Percentiles rank a stretch among this genome's conserved stretches.
Evolutionary conservation across 2,888 invertebrate species (phyloP).

Genomic region (Dicyrtomina minuta): DNA sequence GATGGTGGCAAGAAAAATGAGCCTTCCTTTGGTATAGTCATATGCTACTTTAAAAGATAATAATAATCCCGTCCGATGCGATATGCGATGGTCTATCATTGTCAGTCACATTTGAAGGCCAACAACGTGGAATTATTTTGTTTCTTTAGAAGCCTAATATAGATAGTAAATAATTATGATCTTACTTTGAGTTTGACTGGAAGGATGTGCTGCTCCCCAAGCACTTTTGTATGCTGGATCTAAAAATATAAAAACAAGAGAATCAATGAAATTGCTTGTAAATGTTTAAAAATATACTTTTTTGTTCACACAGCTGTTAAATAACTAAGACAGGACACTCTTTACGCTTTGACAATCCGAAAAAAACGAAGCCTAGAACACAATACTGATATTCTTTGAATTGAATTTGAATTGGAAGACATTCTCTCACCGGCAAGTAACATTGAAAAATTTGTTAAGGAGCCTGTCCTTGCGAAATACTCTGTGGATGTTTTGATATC

Average conservation of each 20-base stretch:
- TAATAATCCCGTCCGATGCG: too few relatives aligned
- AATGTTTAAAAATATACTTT: not conserved
- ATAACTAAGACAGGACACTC: not conserved
- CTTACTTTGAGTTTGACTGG: conserved; percentile 77
- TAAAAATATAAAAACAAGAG: conserved; percentile 61
- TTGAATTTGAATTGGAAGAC: too few relatives aligned
- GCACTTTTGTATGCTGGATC: conserved; percentile 85
- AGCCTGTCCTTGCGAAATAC: conserved; percentile 81
- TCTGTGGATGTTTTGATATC: conserved; percentile 90
- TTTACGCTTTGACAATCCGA: not conserved
- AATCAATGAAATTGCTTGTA: not conserved
- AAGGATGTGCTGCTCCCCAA: conserved; percentile 73
- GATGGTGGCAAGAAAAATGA: not conserved
- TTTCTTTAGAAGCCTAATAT: too few relatives aligned
- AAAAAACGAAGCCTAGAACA: too few relatives aligned
- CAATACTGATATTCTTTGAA: too few relatives aligned
- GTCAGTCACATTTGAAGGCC: too few relatives aligned
- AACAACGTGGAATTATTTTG: not conserved
- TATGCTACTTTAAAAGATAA: not conserved
- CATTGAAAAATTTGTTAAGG: conserved; percentile 93
- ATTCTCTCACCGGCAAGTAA: conserved; percentile 79
- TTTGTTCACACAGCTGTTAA: not conserved
- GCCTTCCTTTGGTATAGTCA: not conserved
- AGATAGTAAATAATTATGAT: conserved; percentile 24
- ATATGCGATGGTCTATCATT: too few relatives aligned